Base-by-base conservation (phyloP, 2,888 invertebrate genomes). In the Drosophila sordidula region DNA sequence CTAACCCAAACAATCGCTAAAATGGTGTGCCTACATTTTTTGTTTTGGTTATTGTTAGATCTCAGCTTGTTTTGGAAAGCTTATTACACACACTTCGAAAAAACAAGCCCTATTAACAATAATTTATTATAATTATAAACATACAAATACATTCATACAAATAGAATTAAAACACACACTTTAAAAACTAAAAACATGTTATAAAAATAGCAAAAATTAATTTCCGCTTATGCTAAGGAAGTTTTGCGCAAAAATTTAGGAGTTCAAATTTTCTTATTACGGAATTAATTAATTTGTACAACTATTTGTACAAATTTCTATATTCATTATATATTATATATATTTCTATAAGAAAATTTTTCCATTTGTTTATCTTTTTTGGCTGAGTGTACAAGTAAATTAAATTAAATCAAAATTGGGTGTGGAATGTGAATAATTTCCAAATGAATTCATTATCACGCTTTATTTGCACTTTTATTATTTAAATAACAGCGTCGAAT, bases 1-100 rank as follows among this genome's bases (percentile, higher is more conserved):
- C 25, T 2, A 38, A 16, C 54, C 45, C 36, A 62, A 50, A 50
- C 58, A 55, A 64, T 59, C 26, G 32, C 18, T 18, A 18, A 18
- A 18, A 18, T 18, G 18, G 18, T 18, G 26, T 26, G 26, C 6
- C 45, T 59, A 18, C 22, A 2, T n/a, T n/a, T 39, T 47, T 26
- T 36, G 12, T 25, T 6, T 14, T 18, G 18, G 1, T 18, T 18
- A 18, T 18, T 18, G 18, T 18, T 18, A 18, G 18, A 18, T 18
- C 18, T 1, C 18, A 18, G 18, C 18, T 18, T 18, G 18, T 18
- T 18, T 18, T 18, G 18, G 18, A 18, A 18, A 18, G 18, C 1
- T 46, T 14, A 46, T 12, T 12, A 1, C 12, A 16, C 11, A 8
- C 29, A 25, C 22, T 14, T n/a, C 9, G 36, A 34, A 16, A 46